Base-by-base conservation (phyloP, 2,888 invertebrate species). In the Megaustenia siamemsis region DNA sequence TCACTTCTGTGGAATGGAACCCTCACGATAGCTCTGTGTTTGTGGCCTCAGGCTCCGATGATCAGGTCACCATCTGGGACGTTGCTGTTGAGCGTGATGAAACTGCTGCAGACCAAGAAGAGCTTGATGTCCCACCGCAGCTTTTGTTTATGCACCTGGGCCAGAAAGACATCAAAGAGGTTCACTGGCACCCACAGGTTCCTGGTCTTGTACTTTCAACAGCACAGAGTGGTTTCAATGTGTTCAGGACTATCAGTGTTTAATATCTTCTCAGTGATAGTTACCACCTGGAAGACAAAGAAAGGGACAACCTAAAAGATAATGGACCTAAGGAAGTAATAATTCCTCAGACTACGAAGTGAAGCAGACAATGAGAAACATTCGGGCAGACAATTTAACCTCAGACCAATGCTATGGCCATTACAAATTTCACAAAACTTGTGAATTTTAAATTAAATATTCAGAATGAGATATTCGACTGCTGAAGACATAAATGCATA, bases 1-100 rank as follows among this genome's bases (percentile, higher is more conserved):
- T 99, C 82, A 99, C 98, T 0, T 98, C 98, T 0, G 96, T 99
- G 8, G 98, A 99, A 94, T 99, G 99, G 99, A 97, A 97, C 95
- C 98, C 98, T 87, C 95, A 95, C 3, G 99, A 99, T 93, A 96
- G 97, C 0, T 97, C 98, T 43, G 97, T 99, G 8, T 96, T 99
- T 91, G 98, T 98, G 1, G 97, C 98, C 0, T 97, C 96, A 4
- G 98, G 98, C 0, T 97, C 97, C 85, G 99, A 99, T 94, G 96
- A 99, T 94, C 99, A 99, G 94, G 83, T 99, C 56, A 97, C 98
- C 0, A 95, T 99, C 43, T 99, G 99, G 99, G 99, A 99, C 95
- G 95, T 99, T 89, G 92, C 93, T 24, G 91, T 93, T 71, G 94
- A 94, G 88, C 89, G 90, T 63, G 93, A 93, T 86, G 87, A 87